Percentiles rank a stretch among this genome's conserved stretches.
phyloP scores from a whole-genome alignment of 2,888 invertebrate genomes.

The Agapostemon virescens region DNA sequence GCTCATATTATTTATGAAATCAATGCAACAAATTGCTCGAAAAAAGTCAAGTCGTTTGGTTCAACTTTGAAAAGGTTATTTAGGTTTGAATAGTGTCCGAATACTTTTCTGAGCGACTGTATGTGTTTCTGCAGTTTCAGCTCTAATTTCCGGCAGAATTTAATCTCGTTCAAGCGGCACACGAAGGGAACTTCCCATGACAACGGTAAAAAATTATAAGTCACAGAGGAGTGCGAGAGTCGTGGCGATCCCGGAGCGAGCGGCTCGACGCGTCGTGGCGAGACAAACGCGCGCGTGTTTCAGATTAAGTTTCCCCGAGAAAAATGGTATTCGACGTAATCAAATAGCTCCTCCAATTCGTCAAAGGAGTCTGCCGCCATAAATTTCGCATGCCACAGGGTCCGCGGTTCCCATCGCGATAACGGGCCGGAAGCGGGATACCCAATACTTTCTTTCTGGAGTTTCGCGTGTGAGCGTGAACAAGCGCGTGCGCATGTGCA shows the following conservation, averaged over 20 bases:
- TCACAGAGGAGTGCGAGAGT: not conserved
- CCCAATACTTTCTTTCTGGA: slow-evolving; percentile 62
- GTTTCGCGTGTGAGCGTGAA: slow-evolving; percentile 55
- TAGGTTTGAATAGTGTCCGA: too few relatives aligned
- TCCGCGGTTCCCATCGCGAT: slow-evolving; percentile 54
- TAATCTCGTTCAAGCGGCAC: slow-evolving; percentile 22
- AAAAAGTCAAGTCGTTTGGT: too few relatives aligned
- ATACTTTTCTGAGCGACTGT: too few relatives aligned
- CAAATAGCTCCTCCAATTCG: slow-evolving; percentile 31
- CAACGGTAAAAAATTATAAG: slow-evolving; percentile 30
- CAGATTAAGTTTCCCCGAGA: slow-evolving; percentile 33
- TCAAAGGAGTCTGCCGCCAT: slow-evolving; percentile 26
- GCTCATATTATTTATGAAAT: too few relatives aligned
- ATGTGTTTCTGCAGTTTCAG: slow-evolving; percentile 18
- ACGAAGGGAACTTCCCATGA: slow-evolving; percentile 25
- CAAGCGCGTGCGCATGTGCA: slow-evolving; percentile 67
- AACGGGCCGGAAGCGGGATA: slow-evolving; percentile 61
- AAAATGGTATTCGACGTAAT: slow-evolving; percentile 45
- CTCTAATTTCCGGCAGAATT: slow-evolving; percentile 36
- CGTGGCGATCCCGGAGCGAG: not conserved
- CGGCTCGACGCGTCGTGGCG: not conserved
- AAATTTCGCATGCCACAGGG: slow-evolving; percentile 37
- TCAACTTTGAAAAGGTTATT: too few relatives aligned
- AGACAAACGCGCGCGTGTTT: slow-evolving; percentile 16
- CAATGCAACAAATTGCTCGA: too few relatives aligned